These are phyloP conservation scores for Gisinianus flammeolus DNA, from an alignment of 2,888 invertebrate genomes.

Conservation along the genomic window DNA sequence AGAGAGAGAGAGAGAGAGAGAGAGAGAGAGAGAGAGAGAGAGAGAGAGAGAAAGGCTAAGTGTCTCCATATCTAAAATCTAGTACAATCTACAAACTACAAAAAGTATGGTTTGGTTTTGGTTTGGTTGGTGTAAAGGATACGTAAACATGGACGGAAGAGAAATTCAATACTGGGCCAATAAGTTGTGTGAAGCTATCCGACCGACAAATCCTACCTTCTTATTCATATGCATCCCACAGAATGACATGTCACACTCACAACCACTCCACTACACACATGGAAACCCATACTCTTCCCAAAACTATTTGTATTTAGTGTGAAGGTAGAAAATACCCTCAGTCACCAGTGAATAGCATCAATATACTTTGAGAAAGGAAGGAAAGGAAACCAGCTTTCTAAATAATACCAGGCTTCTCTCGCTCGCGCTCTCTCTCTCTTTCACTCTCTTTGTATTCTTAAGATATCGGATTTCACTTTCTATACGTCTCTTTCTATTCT, in stretches of 20 bases:
- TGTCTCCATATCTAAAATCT: constrained; percentile 16
- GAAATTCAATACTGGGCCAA: constrained; percentile 37
- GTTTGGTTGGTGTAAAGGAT: neutral
- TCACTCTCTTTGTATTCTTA: neutral
- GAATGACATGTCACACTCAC: neutral
- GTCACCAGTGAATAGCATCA: constrained; percentile 10
- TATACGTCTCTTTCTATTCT: neutral
- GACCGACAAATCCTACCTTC: constrained; percentile 30
- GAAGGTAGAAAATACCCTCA: neutral
- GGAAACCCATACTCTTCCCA: neutral
- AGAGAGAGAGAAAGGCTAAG: constrained; percentile 5
- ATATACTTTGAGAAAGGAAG: constrained; percentile 9
- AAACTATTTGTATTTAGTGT: neutral
- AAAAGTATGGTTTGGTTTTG: neutral
- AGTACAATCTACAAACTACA: neutral
- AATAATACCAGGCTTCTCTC: constrained; percentile 12
- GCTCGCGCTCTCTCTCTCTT: neutral
- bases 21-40: neutral
- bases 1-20: neutral
- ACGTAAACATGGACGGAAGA: constrained; percentile 23
- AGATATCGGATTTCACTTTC: neutral
- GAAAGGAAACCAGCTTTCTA: constrained; percentile 10
- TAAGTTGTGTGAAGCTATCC: constrained; percentile 30
- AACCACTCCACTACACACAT: neutral
- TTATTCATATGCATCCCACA: neutral